Conservation (phyloP, 2,888 invertebrate genomes). For the Morpho helenor region DNA sequence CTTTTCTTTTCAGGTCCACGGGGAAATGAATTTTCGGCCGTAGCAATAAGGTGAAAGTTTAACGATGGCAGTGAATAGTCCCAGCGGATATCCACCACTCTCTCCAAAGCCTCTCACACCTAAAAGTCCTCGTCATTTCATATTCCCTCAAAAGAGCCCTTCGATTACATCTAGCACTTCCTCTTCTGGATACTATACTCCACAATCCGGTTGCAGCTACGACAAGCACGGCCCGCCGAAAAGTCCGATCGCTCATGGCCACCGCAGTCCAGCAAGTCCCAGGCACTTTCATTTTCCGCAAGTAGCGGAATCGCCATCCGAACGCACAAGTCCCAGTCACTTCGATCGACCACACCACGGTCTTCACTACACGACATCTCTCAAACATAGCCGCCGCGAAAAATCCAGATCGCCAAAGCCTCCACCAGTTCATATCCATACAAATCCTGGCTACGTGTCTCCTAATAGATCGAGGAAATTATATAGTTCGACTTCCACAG, state of each 20-base stretch:
- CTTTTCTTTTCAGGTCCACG: slow-evolving; percentile 51
- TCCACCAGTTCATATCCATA: slow-evolving; percentile 79
- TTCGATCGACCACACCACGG: slow-evolving; percentile 50
- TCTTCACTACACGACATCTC: slow-evolving; percentile 61
- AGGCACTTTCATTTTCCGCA: slow-evolving; percentile 80
- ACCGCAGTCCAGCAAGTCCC: slow-evolving; percentile 79
- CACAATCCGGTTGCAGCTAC: slow-evolving; percentile 73
- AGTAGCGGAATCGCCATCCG: slow-evolving; percentile 56
- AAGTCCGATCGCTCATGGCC: slow-evolving; percentile 75
- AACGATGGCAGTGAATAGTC: slow-evolving; percentile 79
- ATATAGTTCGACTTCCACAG: slow-evolving; percentile 68
- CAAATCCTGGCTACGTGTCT: slow-evolving; percentile 81
- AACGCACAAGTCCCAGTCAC: slow-evolving; percentile 63
- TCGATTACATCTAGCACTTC: slow-evolving; percentile 75
- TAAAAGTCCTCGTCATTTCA: slow-evolving; percentile 78
- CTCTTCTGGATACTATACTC: slow-evolving; percentile 77
- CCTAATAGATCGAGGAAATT: slow-evolving; percentile 66
- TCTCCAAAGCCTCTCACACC: slow-evolving; percentile 78
- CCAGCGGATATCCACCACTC: slow-evolving; percentile 75
- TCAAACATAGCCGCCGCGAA: slow-evolving; percentile 63
- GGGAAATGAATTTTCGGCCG: slow-evolving; percentile 44
- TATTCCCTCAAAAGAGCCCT: slow-evolving; percentile 76
- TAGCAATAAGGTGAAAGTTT: slow-evolving; percentile 40
- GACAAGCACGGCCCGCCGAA: slow-evolving; percentile 68
- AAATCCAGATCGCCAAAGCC: slow-evolving; percentile 71